phyloP scores from a whole-genome alignment of 2,797 vertebrate genomes.

The Danio aesculapii region DNA sequence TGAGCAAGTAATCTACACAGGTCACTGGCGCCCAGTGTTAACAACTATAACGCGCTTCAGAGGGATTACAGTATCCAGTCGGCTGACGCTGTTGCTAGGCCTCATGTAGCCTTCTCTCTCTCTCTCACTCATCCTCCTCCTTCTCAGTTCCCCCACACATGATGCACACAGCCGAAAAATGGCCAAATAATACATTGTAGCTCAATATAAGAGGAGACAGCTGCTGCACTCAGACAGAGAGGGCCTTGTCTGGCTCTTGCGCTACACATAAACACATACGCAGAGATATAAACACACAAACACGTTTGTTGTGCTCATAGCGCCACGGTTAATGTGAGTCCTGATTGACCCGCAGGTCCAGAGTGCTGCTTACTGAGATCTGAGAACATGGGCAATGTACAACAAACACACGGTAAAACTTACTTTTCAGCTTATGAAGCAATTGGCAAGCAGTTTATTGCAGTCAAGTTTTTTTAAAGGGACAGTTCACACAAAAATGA shows the following conservation, averaged over 20 bases:
- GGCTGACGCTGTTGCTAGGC: conserved; percentile 77
- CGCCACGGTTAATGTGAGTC: neutral
- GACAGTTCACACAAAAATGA: neutral
- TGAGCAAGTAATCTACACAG: conserved; percentile 45
- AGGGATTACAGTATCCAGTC: conserved; percentile 75
- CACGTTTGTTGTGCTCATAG: conserved; percentile 30
- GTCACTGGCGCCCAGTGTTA: conserved; percentile 75
- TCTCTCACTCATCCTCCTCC: conserved; percentile 64
- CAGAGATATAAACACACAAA: conserved; percentile 38
- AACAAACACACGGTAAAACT: neutral
- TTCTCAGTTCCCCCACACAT: conserved; percentile 68
- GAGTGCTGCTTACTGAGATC: neutral
- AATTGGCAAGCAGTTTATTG: too few relatives aligned
- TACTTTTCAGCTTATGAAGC: neutral
- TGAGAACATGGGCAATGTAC: neutral
- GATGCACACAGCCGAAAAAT: conserved; percentile 77
- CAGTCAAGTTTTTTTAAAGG: neutral
- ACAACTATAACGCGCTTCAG: conserved; percentile 77
- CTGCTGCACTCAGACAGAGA: conserved; percentile 78
- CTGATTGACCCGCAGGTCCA: conserved; percentile 1
- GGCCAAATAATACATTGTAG: conserved; percentile 82
- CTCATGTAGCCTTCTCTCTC: conserved; percentile 60
- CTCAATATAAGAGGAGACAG: conserved; percentile 79
- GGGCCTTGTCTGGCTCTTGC: conserved; percentile 70
- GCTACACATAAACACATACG: conserved; percentile 47